Base-by-base conservation (phyloP, 2,888 invertebrate species). In the Platypus cylindrus region DNA sequence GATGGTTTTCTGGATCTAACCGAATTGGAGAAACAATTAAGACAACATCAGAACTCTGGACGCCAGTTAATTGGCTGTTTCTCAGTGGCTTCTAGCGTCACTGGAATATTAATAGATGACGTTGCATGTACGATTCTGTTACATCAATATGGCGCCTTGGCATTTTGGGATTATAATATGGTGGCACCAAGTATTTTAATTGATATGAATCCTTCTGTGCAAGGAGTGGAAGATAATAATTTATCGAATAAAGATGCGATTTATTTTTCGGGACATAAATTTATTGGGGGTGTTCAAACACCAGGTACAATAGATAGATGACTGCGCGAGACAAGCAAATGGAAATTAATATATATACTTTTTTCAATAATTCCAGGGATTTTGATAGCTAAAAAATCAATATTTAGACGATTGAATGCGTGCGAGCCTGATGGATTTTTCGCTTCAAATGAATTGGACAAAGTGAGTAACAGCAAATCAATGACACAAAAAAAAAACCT, bases 101-200 rank as follows among this genome's bases (percentile, higher is more conserved):
- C 89, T 1, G 91, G 91, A 5, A 77, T 84, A n/a, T 54, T 89
- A 20, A 74, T 78, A 25, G 86, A 89, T 61, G 85, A 86, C 50
- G 75, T 85, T 2, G 77, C 78, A 0, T 78, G 90, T 5, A 86
- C 87, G 0, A 63, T 79, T 11, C 64, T 86, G 3, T 67, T 90
- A 9, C 89, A 90, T 53, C 80, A 73, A 53, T 80, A 84, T 54
- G 81, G 81, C 5, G 89, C 86, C 0, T 68, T 82, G 45, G 75
- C 86, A 3, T 78, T 91, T 53, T 93, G 90, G 89, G 90, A 91
- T 59, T 90, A 83, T 55, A 86, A 87, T 5, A 69, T 85, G 3
- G 83, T 86, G 3, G 82, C 80, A 38, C 85, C 90, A 0, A 82
- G 80, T 51, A 69, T 79, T 1, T 66, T 71, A 12, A 73, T 90